Evolutionary conservation across 2,113 vertebrate genomes (phyloP).

Genomic region (Clupea harengus): DNA sequence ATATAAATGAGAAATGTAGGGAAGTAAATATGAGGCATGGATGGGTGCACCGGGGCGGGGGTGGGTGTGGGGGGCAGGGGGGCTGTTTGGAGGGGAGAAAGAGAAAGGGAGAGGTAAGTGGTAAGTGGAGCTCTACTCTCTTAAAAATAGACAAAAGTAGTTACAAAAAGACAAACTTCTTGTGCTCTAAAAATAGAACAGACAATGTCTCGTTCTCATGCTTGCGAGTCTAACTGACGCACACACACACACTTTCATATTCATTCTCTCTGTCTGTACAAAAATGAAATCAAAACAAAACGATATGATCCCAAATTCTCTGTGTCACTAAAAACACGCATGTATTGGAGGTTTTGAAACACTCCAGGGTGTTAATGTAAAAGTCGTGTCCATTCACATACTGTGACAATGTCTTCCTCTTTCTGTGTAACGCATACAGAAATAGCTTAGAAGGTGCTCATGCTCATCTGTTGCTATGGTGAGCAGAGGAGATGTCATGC

Average conservation of each 20-base stretch:
- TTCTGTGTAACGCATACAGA: conserved; percentile 31
- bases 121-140: too few species aligned
- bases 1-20: conserved; percentile 24
- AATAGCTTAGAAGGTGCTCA: conserved; percentile 43
- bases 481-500: conserved; percentile 1
- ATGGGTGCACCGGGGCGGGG: neutral
- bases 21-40: neutral
- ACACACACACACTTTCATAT: neutral
- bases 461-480: conserved; percentile 50
- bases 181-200: too few species aligned
- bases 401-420: neutral
- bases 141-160: too few species aligned
- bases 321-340: neutral
- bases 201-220: too few species aligned
- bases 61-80: too few species aligned
- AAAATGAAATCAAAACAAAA: neutral
- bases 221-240: neutral
- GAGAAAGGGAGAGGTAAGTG: too few species aligned
- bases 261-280: neutral
- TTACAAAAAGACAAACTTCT: too few species aligned
- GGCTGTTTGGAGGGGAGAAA: too few species aligned
- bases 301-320: neutral
- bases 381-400: neutral
- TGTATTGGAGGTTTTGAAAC: neutral
- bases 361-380: neutral